phyloP scores from a whole-genome alignment of 2,888 invertebrate species.

The Perizoma affinitatum region DNA sequence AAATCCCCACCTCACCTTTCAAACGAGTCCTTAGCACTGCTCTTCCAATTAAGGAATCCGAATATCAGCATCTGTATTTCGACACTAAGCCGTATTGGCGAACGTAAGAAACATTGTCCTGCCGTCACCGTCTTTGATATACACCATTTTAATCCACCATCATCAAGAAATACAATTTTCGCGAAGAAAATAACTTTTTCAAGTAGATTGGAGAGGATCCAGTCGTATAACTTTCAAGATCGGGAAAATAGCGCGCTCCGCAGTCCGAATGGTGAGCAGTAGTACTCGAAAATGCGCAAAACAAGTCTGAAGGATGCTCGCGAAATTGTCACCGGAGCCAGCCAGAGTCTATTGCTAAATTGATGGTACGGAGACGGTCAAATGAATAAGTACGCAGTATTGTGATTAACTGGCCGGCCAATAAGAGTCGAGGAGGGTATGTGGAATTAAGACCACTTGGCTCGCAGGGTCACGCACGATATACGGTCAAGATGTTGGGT shows the following conservation, averaged over 20 bases:
- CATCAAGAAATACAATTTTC: constrained; percentile 30
- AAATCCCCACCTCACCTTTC: constrained; percentile 58
- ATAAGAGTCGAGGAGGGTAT: constrained; percentile 58
- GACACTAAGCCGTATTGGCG: constrained; percentile 75
- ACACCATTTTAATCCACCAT: constrained; percentile 69
- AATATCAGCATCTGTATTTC: constrained; percentile 44
- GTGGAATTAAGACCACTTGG: constrained; percentile 78
- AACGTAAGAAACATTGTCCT: constrained; percentile 57
- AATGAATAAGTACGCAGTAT: constrained; percentile 74
- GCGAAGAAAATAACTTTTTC: neutral
- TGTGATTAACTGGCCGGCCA: constrained; percentile 75
- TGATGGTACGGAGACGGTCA: constrained; percentile 67
- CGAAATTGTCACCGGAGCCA: constrained; percentile 42
- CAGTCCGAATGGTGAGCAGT: no score
- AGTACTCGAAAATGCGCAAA: constrained; percentile 4
- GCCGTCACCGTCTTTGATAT: constrained; percentile 60
- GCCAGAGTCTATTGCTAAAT: constrained; percentile 69
- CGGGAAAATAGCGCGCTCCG: no score
- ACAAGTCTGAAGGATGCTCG: neutral
- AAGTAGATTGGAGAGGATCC: neutral
- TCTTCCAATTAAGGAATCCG: constrained; percentile 49
- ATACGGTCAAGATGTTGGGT: constrained; percentile 8
- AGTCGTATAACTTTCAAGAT: no score
- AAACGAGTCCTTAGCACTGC: constrained; percentile 55
- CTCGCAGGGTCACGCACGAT: constrained; percentile 72